Evolutionary conservation across 2,113 vertebrate species (phyloP).

Genomic region (Charadrius vociferus): DNA sequence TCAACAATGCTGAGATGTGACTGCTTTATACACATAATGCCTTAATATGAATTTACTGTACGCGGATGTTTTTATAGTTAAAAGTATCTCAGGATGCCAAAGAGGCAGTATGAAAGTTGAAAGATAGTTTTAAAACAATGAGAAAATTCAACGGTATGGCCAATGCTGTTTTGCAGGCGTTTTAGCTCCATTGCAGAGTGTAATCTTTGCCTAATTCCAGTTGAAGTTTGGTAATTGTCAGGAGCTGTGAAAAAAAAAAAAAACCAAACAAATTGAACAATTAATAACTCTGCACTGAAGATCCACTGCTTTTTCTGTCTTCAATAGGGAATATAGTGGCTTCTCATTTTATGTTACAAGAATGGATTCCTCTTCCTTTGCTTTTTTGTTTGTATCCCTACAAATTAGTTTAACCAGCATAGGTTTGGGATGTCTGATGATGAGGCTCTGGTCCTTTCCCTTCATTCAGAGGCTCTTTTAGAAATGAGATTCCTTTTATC

Average conservation of each 20-base stretch:
- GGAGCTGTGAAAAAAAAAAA: conserved; percentile 6
- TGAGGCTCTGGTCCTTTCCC: neutral
- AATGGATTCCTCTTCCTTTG: neutral
- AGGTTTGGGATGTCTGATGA: neutral
- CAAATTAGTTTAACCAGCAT: neutral
- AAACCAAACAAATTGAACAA: neutral
- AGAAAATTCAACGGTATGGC: rapidly evolving
- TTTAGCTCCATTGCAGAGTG: conserved; percentile 49
- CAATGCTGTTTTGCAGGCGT: rapidly evolving
- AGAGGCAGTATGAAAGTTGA: no score
- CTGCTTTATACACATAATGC: no score
- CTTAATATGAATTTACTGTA: no score
- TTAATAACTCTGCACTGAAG: neutral
- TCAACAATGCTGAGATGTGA: neutral
- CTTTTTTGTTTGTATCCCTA: rapidly evolving
- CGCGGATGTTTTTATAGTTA: no score
- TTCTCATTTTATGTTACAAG: neutral
- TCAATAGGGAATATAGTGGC: rapidly evolving
- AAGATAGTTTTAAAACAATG: neutral
- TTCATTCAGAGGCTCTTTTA: neutral
- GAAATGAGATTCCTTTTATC: neutral
- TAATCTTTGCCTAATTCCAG: conserved; percentile 57
- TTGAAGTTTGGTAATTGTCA: neutral
- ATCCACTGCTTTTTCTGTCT: rapidly evolving
- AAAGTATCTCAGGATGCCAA: no score